Conservation (phyloP, 1,140 invertebrate species). For the Conus ventricosus region DNA sequence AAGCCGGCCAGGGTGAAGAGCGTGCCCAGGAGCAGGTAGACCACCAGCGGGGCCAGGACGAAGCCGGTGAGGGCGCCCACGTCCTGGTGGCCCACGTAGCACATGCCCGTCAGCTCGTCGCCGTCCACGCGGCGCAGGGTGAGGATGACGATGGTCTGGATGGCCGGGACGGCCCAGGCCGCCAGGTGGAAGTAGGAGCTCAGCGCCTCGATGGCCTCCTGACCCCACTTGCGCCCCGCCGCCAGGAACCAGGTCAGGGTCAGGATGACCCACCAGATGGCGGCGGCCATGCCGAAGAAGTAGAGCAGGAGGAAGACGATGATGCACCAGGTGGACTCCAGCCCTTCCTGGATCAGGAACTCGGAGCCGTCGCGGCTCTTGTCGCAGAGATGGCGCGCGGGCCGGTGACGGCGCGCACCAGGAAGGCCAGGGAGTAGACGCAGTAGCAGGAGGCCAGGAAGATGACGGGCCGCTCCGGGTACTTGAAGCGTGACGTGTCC, state of each 20-base stretch:
- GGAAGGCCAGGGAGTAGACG: slow-evolving; percentile 93
- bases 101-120: slow-evolving; percentile 97
- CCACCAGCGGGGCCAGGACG: slow-evolving; percentile 91
- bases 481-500: slow-evolving; percentile 86
- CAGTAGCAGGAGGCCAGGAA: slow-evolving; percentile 96
- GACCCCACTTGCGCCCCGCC: slow-evolving; percentile 98
- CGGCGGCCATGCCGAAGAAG: slow-evolving; percentile 98
- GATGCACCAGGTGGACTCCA: slow-evolving; percentile 86
- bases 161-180: slow-evolving; percentile 94
- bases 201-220: slow-evolving; percentile 98
- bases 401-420: slow-evolving; percentile 88
- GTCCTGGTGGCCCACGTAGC: slow-evolving; percentile 96
- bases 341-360: slow-evolving; percentile 1
- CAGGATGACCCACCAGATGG: slow-evolving; percentile 98
- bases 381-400: slow-evolving; percentile 92
- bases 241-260: slow-evolving; percentile 98
- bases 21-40: slow-evolving; percentile 95
- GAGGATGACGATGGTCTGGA: slow-evolving; percentile 92
- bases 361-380: slow-evolving; percentile 80
- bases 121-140: slow-evolving; percentile 97
- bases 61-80: slow-evolving; percentile 90
- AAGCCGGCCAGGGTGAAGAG: slow-evolving; percentile 95
- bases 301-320: slow-evolving; percentile 97
- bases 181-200: slow-evolving; percentile 98
- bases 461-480: slow-evolving; percentile 96